phyloP scores from a whole-genome alignment of 2,888 invertebrate genomes.

The Rugalucina vietnamica region DNA sequence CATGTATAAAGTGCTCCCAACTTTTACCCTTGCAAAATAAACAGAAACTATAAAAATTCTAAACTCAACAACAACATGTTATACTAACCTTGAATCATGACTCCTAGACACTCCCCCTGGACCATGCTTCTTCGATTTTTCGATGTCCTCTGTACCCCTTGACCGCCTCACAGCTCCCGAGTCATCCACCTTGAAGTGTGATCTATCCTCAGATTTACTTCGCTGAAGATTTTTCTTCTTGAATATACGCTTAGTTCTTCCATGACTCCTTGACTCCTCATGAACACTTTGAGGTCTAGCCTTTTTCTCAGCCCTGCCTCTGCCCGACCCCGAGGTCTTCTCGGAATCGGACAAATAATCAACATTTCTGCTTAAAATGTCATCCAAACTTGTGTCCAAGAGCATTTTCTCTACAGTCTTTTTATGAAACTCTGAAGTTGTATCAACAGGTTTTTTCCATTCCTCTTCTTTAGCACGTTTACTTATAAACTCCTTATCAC shows the following conservation, averaged over 20 bases:
- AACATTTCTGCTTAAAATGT: conserved; percentile 58
- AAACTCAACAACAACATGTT: not conserved
- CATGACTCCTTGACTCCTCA: conserved; percentile 31
- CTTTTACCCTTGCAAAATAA: too few species aligned
- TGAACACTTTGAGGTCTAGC: conserved; percentile 55
- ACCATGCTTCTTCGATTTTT: conserved; percentile 25
- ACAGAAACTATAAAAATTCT: not conserved
- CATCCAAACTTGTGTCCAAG: conserved; percentile 59
- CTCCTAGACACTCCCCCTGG: conserved; percentile 4
- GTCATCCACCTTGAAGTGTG: conserved; percentile 35
- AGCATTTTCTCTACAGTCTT: conserved; percentile 36
- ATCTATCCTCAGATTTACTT: conserved; percentile 59
- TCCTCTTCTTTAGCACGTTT: not conserved
- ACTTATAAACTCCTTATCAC: not conserved
- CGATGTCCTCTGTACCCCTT: conserved; percentile 43
- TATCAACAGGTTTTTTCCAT: conserved; percentile 1
- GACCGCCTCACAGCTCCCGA: conserved; percentile 39
- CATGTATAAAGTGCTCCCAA: too few species aligned
- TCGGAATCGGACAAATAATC: conserved; percentile 59
- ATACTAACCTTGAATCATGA: not conserved
- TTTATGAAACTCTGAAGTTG: not conserved
- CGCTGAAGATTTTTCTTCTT: conserved; percentile 47
- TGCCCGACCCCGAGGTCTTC: conserved; percentile 37
- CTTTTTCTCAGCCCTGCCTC: conserved; percentile 31
- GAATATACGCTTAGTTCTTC: conserved; percentile 49